Evolutionary conservation across 2,113 vertebrate species (phyloP).

Genomic region (Tragelaphus strepsiceros): DNA sequence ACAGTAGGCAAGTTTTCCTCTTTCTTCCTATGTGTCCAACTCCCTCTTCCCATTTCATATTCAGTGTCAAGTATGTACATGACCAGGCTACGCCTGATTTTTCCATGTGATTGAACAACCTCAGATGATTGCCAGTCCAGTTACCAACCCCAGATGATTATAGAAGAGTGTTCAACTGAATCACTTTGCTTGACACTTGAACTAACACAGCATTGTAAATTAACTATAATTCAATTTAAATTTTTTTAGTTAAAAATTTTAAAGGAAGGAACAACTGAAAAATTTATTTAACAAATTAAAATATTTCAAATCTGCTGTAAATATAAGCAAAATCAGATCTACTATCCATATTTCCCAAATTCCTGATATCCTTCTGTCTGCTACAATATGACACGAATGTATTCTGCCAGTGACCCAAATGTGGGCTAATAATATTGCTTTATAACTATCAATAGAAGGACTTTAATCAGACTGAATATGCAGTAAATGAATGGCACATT

Average conservation of each 20-base stretch:
- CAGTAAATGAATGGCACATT: background rate
- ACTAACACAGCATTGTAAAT: background rate
- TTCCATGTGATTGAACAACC: background rate
- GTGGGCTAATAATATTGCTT: background rate
- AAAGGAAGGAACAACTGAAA: background rate
- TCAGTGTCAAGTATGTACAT: background rate
- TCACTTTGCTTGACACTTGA: background rate
- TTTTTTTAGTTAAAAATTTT: background rate
- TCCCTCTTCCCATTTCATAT: background rate
- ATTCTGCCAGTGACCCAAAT: background rate
- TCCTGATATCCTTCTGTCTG: background rate
- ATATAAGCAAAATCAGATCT: background rate
- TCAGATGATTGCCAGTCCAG: background rate
- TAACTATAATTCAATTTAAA: background rate
- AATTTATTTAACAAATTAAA: conserved; percentile 18
- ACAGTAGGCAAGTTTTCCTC: background rate
- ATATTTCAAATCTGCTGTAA: background rate
- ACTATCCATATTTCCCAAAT: background rate
- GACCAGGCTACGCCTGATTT: background rate
- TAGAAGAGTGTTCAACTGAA: background rate
- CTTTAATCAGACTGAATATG: background rate
- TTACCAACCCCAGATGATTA: background rate
- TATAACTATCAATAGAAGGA: background rate
- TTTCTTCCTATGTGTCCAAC: background rate
- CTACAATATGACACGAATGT: background rate